Percentiles rank a stretch among this genome's conserved stretches.
phyloP scores from a whole-genome alignment of 2,113 vertebrate genomes.

The Paracanthobrama guichenoti region DNA sequence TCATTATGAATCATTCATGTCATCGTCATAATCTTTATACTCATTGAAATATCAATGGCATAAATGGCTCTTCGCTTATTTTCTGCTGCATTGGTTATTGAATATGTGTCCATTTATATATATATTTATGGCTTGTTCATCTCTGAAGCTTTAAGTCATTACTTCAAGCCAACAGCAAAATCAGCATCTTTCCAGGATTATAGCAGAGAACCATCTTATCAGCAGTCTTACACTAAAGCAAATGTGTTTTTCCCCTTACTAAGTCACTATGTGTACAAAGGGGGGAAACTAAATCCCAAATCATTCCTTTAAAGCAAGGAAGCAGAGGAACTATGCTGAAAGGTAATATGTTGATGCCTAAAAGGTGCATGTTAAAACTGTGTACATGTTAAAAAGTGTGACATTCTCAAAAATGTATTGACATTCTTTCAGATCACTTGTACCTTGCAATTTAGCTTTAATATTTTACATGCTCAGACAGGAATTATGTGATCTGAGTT shows the following conservation, averaged over 20 bases:
- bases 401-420: background rate
- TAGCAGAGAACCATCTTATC: background rate
- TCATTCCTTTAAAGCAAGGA: background rate
- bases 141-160: background rate
- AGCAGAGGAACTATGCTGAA: background rate
- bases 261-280: background rate
- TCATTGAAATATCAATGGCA: background rate
- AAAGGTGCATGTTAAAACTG: constrained; percentile 1
- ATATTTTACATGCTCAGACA: background rate
- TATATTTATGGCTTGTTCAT: background rate
- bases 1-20: constrained; percentile 1
- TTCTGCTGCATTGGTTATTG: background rate
- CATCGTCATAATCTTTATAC: constrained; percentile 6
- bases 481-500: background rate
- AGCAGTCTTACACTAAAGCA: background rate
- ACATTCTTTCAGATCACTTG: background rate
- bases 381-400: background rate
- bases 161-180: constrained; percentile 11
- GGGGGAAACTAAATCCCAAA: background rate
- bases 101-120: background rate
- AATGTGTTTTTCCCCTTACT: background rate
- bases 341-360: background rate
- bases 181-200: constrained; percentile 2
- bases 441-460: background rate
- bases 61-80: background rate